Evolutionary conservation across 2,113 vertebrate species (phyloP), one percentile per base, ranked within the genome.

Genomic region (Phrynosoma platyrhinos): DNA sequence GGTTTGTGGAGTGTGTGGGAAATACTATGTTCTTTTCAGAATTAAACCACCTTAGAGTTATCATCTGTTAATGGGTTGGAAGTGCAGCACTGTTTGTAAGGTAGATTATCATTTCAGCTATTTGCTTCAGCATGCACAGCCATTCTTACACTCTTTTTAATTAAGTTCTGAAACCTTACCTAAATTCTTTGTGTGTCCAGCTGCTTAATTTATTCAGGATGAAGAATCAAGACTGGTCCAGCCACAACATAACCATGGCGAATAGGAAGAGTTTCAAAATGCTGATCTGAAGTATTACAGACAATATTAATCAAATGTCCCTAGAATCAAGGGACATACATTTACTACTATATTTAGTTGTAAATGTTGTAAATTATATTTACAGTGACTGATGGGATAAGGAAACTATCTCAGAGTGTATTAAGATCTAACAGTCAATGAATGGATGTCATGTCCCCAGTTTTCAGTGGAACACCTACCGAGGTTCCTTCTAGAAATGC

Each of bases 161-260:
- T 85, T 78, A 36, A 78, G 6, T 25, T 68, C 66, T 68, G 66
- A 62, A 14, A 62, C 58, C 58, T 36, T 62, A 62, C 58, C 58
- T 16, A 62, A 62, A 2, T 62, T 62, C 4, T 62, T 14, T 20
- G 58, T 16, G 3, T 62, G 13, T 1, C 58, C 13, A 27, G 75
- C 90, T 92, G 42, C 62, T 76, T 23, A 25, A 40, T 90, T 90
- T 85, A 88, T 53, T 87, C 75, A 91, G 91, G 80, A 88, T 93
- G 75, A 77, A 64, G 75, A 82, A 92, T 90, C 88, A 52, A 0
- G 25, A 95, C 82, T 55, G 95, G 94, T 90, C 95, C 95, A 88
- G 91, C 76, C 12, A 93, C 62, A 36, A 86, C 20, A 2, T 96
- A 94, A 74, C 95, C 95, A 58, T 55, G 93, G 66, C 86, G 82